Evolutionary conservation across 2,113 vertebrate species (phyloP).

Genomic region (Ibidorhyncha struthersii): DNA sequence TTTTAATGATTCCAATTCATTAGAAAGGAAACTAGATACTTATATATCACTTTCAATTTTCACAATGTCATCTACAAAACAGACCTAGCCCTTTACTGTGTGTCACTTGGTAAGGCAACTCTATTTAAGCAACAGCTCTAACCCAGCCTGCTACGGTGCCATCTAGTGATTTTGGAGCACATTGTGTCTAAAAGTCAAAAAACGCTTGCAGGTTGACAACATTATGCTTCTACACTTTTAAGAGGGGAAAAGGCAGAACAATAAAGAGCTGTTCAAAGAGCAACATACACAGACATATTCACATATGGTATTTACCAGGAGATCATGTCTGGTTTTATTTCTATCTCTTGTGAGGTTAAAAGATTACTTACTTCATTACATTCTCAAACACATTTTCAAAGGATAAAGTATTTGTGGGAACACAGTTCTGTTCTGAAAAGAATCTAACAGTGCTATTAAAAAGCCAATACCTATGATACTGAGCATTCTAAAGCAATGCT

Average conservation of each 20-base stretch:
- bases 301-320: background rate
- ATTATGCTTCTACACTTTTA: background rate
- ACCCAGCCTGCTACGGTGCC: background rate
- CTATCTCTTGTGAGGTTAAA: background rate
- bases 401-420: background rate
- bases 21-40: background rate
- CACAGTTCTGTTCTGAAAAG: background rate
- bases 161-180: background rate
- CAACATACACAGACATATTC: rapidly evolving
- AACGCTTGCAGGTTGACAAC: background rate
- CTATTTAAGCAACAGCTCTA: background rate
- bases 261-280: background rate
- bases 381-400: background rate
- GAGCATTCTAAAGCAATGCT: background rate
- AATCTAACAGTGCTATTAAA: background rate
- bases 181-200: background rate
- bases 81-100: rapidly evolving
- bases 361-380: background rate
- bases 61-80: background rate
- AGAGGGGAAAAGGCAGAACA: background rate
- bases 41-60: background rate
- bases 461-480: background rate
- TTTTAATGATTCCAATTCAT: background rate
- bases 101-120: background rate
- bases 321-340: background rate